These are phyloP conservation scores for Dryas iulia DNA, from an alignment of 1,140 invertebrate species.

Conservation along the genomic window DNA sequence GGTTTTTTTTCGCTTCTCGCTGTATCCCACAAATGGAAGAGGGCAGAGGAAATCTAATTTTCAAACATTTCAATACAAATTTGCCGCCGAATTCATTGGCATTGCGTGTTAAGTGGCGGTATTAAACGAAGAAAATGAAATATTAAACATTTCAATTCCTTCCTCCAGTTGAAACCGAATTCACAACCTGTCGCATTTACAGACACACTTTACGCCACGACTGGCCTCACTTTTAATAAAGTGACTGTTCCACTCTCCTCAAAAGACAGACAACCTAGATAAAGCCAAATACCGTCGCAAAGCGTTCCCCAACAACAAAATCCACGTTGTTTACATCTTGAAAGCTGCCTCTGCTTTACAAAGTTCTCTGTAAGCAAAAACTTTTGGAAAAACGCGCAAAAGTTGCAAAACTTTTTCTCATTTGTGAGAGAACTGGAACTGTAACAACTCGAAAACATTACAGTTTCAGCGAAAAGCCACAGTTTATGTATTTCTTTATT, in stretches of 20 bases:
- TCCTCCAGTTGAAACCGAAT: too few relatives aligned
- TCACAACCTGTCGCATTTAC: too few relatives aligned
- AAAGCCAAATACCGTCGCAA: background rate
- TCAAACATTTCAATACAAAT: background rate
- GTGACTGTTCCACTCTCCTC: background rate
- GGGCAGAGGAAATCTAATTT: background rate
- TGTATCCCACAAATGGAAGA: background rate
- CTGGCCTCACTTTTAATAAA: too few relatives aligned
- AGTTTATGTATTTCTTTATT: background rate
- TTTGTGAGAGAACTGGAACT: slow-evolving; percentile 1
- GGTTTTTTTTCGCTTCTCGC: background rate
- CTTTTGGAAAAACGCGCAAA: background rate
- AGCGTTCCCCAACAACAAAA: background rate
- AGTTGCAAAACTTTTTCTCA: background rate
- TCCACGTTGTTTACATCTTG: slow-evolving; percentile 2
- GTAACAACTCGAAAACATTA: background rate
- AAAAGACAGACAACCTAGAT: background rate
- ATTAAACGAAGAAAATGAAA: too few relatives aligned
- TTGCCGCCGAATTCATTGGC: background rate
- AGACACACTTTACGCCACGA: too few relatives aligned
- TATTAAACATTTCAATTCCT: too few relatives aligned
- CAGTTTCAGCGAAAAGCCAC: background rate
- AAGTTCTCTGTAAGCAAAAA: background rate
- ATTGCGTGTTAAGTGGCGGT: background rate
- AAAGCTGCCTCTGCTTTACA: background rate